phyloP scores from a whole-genome alignment of 2,888 invertebrate species.

The Lasioglossum villosulum region DNA sequence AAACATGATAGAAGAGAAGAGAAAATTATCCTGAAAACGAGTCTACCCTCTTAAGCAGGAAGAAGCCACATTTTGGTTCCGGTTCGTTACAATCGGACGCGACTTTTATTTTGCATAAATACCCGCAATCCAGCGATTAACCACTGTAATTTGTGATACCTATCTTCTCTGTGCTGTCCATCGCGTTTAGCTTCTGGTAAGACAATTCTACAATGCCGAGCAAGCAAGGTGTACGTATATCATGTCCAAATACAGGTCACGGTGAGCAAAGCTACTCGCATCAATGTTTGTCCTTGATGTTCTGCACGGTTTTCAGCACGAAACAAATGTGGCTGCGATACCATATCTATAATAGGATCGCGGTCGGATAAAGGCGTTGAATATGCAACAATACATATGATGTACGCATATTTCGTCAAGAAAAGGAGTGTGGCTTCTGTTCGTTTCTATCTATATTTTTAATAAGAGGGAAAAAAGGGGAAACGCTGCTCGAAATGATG shows the following conservation, averaged over 20 bases:
- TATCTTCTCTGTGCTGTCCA: neutral
- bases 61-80: neutral
- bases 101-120: neutral
- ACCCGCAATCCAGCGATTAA: neutral
- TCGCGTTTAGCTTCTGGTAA: neutral
- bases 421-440: neutral
- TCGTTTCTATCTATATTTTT: neutral
- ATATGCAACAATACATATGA: neutral
- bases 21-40: no score
- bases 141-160: neutral
- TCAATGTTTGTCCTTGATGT: slow-evolving; percentile 15
- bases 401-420: neutral
- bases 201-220: neutral
- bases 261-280: slow-evolving; percentile 12
- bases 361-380: slow-evolving; percentile 13
- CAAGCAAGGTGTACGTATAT: neutral
- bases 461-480: neutral
- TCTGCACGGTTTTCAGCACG: slow-evolving; percentile 9
- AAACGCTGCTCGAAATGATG: neutral
- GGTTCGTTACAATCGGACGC: neutral
- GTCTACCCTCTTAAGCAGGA: neutral
- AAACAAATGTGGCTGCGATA: slow-evolving; percentile 16
- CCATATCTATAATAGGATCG: slow-evolving; percentile 8
- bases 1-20: no score
- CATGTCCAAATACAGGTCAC: slow-evolving; percentile 22